Conservation (phyloP, 2,797 vertebrate genomes). For the Lycodopsis pacificus region DNA sequence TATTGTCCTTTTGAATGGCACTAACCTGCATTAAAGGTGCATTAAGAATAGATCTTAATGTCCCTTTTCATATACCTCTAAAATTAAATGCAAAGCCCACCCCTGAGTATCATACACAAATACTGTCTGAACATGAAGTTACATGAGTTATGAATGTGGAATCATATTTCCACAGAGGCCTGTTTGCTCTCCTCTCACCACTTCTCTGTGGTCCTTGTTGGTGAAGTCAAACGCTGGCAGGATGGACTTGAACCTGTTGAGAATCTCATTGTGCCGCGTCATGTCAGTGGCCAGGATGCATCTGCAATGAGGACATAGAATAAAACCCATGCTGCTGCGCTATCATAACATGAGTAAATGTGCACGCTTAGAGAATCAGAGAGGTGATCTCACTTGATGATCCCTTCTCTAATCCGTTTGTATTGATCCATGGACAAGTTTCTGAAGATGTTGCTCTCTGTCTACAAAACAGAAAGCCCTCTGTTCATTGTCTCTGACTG, state of each 20-base stretch:
- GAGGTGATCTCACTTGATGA: slow-evolving; percentile 82
- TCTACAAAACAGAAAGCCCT: slow-evolving; percentile 62
- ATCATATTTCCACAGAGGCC: no score
- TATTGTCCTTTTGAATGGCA: no score
- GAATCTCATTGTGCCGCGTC: slow-evolving; percentile 85
- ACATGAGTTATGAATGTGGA: not conserved
- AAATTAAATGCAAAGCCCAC: no score
- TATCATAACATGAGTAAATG: not conserved
- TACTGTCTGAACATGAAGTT: not conserved
- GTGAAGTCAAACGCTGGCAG: slow-evolving; percentile 82
- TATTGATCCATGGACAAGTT: slow-evolving; percentile 84
- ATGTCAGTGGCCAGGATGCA: slow-evolving; percentile 88
- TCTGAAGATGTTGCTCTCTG: slow-evolving; percentile 87
- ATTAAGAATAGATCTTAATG: not conserved
- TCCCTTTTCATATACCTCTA: no score
- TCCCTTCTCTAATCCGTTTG: slow-evolving; percentile 86
- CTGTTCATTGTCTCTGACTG: not conserved
- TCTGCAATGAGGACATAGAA: slow-evolving; percentile 57
- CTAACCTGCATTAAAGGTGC: no score
- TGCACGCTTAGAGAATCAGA: not conserved
- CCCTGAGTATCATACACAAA: no score
- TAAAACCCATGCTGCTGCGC: not conserved
- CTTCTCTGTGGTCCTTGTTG: slow-evolving; percentile 84
- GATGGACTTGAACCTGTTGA: slow-evolving; percentile 85
- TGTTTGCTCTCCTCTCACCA: slow-evolving; percentile 73